phyloP scores from a whole-genome alignment of 2,888 invertebrate genomes.

The Agrilus cyanescens region DNA sequence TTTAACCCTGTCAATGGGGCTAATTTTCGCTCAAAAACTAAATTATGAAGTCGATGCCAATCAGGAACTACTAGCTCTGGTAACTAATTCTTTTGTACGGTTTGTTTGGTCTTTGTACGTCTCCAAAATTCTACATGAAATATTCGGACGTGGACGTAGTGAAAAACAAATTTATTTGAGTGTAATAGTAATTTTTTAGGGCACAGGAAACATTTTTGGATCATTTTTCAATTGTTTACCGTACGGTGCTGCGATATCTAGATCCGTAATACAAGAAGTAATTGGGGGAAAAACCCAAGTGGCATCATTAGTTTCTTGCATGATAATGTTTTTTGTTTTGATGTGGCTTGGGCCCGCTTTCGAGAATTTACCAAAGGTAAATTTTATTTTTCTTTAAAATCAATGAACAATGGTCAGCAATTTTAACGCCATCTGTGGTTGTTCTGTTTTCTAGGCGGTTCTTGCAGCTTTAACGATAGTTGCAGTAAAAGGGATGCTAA shows the following conservation, averaged over 20 bases:
- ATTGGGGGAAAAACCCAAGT: constrained; percentile 77
- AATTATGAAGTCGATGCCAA: constrained; percentile 59
- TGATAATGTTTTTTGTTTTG: constrained; percentile 63
- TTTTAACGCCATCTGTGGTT: no score
- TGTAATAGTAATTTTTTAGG: constrained; percentile 31
- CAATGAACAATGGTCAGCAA: no score
- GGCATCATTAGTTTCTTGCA: constrained; percentile 68
- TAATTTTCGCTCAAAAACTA: constrained; percentile 60
- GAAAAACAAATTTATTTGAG: no score
- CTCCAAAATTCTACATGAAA: no score
- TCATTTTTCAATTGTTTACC: constrained; percentile 56
- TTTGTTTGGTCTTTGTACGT: no score
- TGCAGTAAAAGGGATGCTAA: constrained; percentile 65
- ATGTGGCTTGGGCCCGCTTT: constrained; percentile 84
- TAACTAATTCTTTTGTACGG: no score
- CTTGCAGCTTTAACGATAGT: constrained; percentile 59
- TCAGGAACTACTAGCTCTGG: constrained; percentile 59
- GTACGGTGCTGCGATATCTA: constrained; percentile 52
- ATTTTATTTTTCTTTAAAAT: no score
- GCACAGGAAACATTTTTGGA: constrained; percentile 55
- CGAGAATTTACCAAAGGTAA: constrained; percentile 62
- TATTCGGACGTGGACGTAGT: no score
- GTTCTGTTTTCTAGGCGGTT: constrained; percentile 44
- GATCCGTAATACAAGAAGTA: constrained; percentile 60
- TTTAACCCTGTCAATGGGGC: constrained; percentile 60